Percentiles rank a stretch among this genome's conserved stretches.
Evolutionary conservation across 2,888 invertebrate genomes (phyloP).

Genomic region (Lasioglossum calceatum): DNA sequence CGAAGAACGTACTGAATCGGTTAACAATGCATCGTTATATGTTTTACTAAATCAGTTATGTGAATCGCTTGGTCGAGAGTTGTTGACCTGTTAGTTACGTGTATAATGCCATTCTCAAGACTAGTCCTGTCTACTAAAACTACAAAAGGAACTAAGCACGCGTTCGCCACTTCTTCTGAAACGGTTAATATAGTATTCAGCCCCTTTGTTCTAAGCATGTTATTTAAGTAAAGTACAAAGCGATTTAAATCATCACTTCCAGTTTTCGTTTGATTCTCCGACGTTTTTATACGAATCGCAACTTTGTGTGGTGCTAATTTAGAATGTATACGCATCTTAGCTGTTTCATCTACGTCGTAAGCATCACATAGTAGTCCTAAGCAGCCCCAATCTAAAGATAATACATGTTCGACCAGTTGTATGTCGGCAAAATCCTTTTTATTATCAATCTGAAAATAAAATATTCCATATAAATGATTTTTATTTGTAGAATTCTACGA

Average conservation of each 20-base stretch:
- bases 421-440: slow-evolving; percentile 57
- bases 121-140: slow-evolving; percentile 89
- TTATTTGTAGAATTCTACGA: slow-evolving; percentile 23
- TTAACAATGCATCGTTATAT: slow-evolving; percentile 68
- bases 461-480: slow-evolving; percentile 36
- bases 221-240: slow-evolving; percentile 86
- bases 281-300: slow-evolving; percentile 86
- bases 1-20: slow-evolving; percentile 21
- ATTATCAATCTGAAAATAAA: slow-evolving; percentile 70
- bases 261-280: slow-evolving; percentile 81
- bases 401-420: slow-evolving; percentile 78
- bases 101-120: slow-evolving; percentile 89
- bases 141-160: slow-evolving; percentile 88
- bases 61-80: slow-evolving; percentile 82
- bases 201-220: slow-evolving; percentile 84
- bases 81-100: slow-evolving; percentile 85
- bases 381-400: slow-evolving; percentile 81
- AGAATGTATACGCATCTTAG: slow-evolving; percentile 87
- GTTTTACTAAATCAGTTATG: slow-evolving; percentile 77
- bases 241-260: slow-evolving; percentile 85
- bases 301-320: slow-evolving; percentile 92
- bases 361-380: slow-evolving; percentile 80
- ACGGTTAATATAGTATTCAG: slow-evolving; percentile 77
- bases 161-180: slow-evolving; percentile 75
- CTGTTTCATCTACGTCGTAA: slow-evolving; percentile 78